Evolutionary conservation across 2,797 vertebrate species (phyloP), one percentile per base, ranked within the genome.

Genomic region (Macroramphosus scolopax): DNA sequence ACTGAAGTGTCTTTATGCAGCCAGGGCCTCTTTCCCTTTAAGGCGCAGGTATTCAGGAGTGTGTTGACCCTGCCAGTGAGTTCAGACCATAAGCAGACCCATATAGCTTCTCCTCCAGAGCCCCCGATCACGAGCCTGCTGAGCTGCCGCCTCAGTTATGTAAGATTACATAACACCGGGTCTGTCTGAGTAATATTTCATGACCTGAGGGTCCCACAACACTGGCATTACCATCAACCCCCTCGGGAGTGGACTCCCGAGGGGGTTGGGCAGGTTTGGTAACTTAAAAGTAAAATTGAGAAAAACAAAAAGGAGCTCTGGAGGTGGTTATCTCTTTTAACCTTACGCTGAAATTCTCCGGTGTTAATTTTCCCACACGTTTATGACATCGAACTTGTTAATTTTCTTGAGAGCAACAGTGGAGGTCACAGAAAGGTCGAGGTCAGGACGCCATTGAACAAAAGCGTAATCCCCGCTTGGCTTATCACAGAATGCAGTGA

Each of bases 151-250:
- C 82, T 76, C 75, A 52, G 87, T 89, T 89, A 89, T 72, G 82
- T 89, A 89, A 89, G 77, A 82, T 90, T 89, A 89, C 80, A 83
- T 89, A 90, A 90, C 85, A 75, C 68, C 77, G 72, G 84, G 78
- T 79, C 77, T 77, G 83, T 78, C 82, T 85, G 81, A 81, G 85
- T 80, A 85, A 87, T 85, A 87, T 88, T 85, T 88, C 81, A 88
- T 87, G 85, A 88, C 83, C 73, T 75, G 57, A 59, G 67, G 80
- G 82, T 82, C 81, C 68, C 52, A 71, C 53, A 56, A 68, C 64
- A 70, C 47, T 51, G 60, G 58, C 62, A 78, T 62, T 77, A 77
- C 59, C 67, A 56, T 55, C 40, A 58, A 68, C 58, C 61, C 64
- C 34, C 59, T 42, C 49, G 31, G 46, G 70, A 71, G 45, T 40